Conservation (phyloP, 1,140 invertebrate genomes). For the Meloidogyne hapla region DNA sequence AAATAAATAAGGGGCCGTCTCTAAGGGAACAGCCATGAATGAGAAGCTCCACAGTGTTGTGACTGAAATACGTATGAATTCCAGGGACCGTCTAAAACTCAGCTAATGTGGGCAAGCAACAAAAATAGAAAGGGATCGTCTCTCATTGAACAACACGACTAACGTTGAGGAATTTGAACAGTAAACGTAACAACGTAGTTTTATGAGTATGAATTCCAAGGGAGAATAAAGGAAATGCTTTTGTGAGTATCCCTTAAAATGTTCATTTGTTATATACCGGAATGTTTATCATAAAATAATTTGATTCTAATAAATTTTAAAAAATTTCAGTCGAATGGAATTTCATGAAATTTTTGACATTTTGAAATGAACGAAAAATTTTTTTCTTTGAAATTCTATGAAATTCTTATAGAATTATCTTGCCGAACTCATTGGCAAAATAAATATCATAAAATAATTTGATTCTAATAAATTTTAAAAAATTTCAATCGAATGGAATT, state of each 20-base stretch:
- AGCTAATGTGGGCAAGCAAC: neutral
- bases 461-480: too few species aligned
- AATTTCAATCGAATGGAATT: too few species aligned
- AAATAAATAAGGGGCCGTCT: neutral
- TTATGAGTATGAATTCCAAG: neutral
- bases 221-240: conserved; percentile 5
- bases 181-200: neutral
- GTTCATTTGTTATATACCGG: neutral
- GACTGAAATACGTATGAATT: neutral
- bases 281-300: neutral
- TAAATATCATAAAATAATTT: too few species aligned
- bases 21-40: neutral
- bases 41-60: neutral
- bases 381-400: too few species aligned
- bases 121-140: neutral
- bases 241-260: neutral
- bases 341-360: too few species aligned
- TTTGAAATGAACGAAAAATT: too few species aligned
- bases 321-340: too few species aligned
- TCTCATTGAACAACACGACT: neutral
- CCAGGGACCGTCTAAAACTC: neutral
- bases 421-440: too few species aligned
- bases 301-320: too few species aligned
- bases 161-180: neutral
- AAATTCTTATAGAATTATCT: too few species aligned